Conservation (phyloP, 2,113 vertebrate genomes). For the Nansenia antarctica region DNA sequence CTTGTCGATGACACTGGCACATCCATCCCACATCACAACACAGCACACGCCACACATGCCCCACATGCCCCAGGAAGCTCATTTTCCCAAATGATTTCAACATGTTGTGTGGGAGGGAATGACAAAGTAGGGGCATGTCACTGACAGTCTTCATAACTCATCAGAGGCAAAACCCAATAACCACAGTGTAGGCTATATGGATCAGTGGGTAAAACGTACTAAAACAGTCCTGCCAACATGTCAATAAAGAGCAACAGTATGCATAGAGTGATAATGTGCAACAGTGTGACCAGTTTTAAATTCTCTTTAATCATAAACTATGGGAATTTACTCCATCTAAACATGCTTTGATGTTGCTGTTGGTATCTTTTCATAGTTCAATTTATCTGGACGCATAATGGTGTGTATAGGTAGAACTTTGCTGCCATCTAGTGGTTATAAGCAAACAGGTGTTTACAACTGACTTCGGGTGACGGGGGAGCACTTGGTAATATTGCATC, state of each 20-base stretch:
- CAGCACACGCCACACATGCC: not conserved
- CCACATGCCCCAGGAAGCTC: not conserved
- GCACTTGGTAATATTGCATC: no score
- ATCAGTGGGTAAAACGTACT: not conserved
- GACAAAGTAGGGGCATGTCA: not conserved
- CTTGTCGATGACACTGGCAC: not conserved
- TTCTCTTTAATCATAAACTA: not conserved
- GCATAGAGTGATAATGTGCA: not conserved
- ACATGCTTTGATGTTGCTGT: not conserved
- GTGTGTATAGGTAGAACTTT: conserved; percentile 18
- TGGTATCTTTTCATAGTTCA: conserved; percentile 2
- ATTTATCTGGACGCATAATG: not conserved
- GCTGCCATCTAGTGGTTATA: conserved; percentile 53
- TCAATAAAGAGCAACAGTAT: not conserved
- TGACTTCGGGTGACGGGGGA: no score
- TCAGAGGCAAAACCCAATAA: no score
- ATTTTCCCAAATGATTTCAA: not conserved
- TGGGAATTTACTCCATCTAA: not conserved
- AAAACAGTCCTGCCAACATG: not conserved
- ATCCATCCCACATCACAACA: not conserved
- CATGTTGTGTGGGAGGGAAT: not conserved
- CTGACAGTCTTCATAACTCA: not conserved
- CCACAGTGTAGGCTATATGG: no score
- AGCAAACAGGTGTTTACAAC: no score
- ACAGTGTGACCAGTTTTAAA: no score